These are phyloP conservation scores for Sylvia atricapilla DNA, from an alignment of 2,113 vertebrate genomes.

Conservation along the genomic window DNA sequence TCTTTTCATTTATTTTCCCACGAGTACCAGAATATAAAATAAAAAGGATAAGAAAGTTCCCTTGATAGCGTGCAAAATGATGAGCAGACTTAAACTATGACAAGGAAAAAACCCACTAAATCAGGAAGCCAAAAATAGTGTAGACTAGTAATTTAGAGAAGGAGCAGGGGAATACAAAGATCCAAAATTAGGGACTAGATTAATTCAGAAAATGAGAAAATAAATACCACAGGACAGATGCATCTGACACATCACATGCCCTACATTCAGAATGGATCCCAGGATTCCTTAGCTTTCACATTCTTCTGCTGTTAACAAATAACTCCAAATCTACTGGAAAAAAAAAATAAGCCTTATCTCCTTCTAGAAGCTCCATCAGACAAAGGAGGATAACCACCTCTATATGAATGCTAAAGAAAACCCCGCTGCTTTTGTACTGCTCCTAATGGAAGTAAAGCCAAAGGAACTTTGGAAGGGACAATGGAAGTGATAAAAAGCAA, in stretches of 20 bases:
- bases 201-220: not conserved
- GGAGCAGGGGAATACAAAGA: not conserved
- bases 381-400: slow-evolving; percentile 11
- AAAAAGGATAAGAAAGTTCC: not conserved
- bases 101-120: not conserved
- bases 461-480: not conserved
- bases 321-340: not conserved
- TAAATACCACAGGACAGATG: not conserved
- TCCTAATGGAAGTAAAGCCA: not conserved
- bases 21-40: not conserved
- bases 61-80: not conserved
- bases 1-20: not conserved
- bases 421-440: not conserved
- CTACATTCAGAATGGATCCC: not conserved
- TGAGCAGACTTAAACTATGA: not conserved
- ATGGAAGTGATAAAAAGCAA: not conserved
- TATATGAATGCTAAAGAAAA: slow-evolving; percentile 19
- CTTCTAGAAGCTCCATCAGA: not conserved
- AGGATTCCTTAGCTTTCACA: not conserved
- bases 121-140: not conserved
- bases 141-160: not conserved
- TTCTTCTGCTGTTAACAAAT: not conserved
- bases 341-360: slow-evolving; percentile 7
- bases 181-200: not conserved
- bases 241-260: not conserved